These are phyloP conservation scores for Vanessa tameamea DNA, from an alignment of 1,140 invertebrate species.

Conservation along the genomic window DNA sequence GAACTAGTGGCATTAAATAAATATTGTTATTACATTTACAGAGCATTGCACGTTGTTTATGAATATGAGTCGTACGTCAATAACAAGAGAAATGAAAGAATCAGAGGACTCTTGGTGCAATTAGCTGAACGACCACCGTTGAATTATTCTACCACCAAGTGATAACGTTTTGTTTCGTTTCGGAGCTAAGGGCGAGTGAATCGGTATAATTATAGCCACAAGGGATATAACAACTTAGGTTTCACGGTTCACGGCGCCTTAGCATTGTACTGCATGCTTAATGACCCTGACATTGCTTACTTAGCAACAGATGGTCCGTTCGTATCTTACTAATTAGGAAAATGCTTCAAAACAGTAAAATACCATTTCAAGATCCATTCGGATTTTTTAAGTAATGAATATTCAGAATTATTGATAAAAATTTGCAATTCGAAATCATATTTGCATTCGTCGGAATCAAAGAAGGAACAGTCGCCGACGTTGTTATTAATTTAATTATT, in stretches of 20 bases:
- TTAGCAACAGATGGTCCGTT: neutral
- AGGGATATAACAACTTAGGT: neutral
- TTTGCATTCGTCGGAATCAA: too few relatives aligned
- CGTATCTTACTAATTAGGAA: neutral
- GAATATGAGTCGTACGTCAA: neutral
- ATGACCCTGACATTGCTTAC: neutral
- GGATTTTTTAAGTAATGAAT: too few relatives aligned
- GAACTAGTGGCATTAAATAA: slow-evolving; percentile 40
- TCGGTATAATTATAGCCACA: slow-evolving; percentile 2
- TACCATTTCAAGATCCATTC: too few relatives aligned
- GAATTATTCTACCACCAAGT: neutral
- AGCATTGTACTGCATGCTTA: neutral
- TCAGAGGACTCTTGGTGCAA: neutral
- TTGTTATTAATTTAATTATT: neutral
- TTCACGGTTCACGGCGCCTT: slow-evolving; percentile 2
- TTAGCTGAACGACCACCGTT: neutral
- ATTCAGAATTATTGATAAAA: too few relatives aligned
- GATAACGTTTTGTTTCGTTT: neutral
- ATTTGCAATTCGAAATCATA: too few relatives aligned
- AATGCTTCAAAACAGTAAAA: too few relatives aligned
- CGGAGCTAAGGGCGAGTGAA: neutral
- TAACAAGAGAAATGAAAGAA: neutral
- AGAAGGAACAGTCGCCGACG: neutral
- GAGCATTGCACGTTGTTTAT: slow-evolving; percentile 17
- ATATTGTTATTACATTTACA: slow-evolving; percentile 30